Conservation (phyloP, 2,888 invertebrate genomes). For the Apoderus coryli region DNA sequence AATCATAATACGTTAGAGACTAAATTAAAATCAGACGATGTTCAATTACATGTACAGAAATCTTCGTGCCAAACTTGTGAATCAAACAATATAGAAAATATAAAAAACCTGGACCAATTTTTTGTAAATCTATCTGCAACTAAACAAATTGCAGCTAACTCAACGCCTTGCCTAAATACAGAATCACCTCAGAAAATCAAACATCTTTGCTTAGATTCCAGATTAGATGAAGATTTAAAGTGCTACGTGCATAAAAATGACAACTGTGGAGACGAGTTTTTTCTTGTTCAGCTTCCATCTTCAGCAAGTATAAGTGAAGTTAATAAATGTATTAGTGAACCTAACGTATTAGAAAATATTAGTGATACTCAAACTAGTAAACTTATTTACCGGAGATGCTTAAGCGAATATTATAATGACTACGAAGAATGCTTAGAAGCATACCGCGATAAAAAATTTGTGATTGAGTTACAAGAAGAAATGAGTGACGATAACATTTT, state of each 20-base stretch:
- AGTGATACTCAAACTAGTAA: conserved; percentile 15
- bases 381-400: conserved; percentile 24
- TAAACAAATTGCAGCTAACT: conserved; percentile 13
- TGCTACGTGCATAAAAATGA: conserved; percentile 24
- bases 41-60: conserved; percentile 15
- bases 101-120: conserved; percentile 18
- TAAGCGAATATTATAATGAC: conserved; percentile 48
- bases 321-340: conserved; percentile 27
- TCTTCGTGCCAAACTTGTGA: conserved; percentile 23
- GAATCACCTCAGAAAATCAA: conserved; percentile 18
- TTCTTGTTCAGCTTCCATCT: conserved; percentile 29
- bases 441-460: conserved; percentile 22
- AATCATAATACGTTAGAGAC: conserved; percentile 11
- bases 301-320: conserved; percentile 16
- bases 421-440: conserved; percentile 46
- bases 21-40: conserved; percentile 4
- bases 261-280: conserved; percentile 28
- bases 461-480: conserved; percentile 21
- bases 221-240: conserved; percentile 23
- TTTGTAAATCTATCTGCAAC: conserved; percentile 14
- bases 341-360: conserved; percentile 25
- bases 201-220: conserved; percentile 25
- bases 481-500: conserved; percentile 29
- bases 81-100: conserved; percentile 24
- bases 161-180: conserved; percentile 21